Conservation (phyloP, 2,888 invertebrate species). For the Trilocha varians region DNA sequence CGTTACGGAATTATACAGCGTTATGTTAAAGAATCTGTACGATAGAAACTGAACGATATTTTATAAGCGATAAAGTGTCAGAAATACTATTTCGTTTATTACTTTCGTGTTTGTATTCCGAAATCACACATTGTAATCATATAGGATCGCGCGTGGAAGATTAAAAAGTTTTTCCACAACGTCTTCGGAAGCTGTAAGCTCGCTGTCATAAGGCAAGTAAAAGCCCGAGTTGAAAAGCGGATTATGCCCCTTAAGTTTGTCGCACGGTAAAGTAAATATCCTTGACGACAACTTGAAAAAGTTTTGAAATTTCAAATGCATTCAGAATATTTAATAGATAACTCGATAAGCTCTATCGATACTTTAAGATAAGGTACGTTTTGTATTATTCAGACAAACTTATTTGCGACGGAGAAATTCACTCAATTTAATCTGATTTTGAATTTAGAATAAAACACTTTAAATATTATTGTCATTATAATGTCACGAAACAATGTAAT, state of each 20-base stretch:
- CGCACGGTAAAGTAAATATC: constrained; percentile 60
- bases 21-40: neutral
- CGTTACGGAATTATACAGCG: neutral
- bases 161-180: constrained; percentile 56
- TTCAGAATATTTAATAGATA: neutral
- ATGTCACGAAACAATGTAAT: constrained; percentile 31
- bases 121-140: neutral
- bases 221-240: constrained; percentile 63
- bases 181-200: constrained; percentile 51
- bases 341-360: constrained; percentile 14
- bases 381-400: too few relatives aligned
- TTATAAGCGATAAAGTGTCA: neutral
- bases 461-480: too few relatives aligned
- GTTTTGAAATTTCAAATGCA: constrained; percentile 11
- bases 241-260: constrained; percentile 65
- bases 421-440: too few relatives aligned
- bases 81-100: neutral
- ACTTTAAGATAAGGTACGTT: too few relatives aligned
- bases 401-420: too few relatives aligned
- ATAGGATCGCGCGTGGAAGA: constrained; percentile 33
- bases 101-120: constrained; percentile 5
- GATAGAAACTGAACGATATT: too few relatives aligned
- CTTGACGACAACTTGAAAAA: constrained; percentile 46
- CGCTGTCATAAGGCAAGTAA: constrained; percentile 63
- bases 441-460: too few relatives aligned